These are phyloP conservation scores for Acleris emargana DNA, from an alignment of 2,888 invertebrate genomes.

Conservation along the genomic window DNA sequence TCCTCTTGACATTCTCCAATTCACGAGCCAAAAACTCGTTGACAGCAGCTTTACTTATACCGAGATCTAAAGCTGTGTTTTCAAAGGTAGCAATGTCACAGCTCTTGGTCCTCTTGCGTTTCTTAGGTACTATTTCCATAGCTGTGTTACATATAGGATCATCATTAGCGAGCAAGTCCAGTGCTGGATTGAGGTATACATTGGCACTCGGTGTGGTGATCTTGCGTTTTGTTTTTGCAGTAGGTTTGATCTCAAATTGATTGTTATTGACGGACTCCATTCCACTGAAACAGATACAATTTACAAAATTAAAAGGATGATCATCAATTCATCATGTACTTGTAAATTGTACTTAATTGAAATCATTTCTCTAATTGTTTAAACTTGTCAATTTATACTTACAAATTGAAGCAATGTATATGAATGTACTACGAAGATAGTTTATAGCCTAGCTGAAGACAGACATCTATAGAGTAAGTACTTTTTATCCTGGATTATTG, in stretches of 20 bases:
- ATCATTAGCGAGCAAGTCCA: conserved; percentile 75
- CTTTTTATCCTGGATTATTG: too few species aligned
- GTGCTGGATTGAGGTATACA: conserved; percentile 73
- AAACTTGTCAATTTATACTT: too few species aligned
- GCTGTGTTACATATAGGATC: conserved; percentile 78
- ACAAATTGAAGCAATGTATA: too few species aligned
- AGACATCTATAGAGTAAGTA: too few species aligned
- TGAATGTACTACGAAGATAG: too few species aligned
- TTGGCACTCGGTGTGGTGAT: conserved; percentile 63
- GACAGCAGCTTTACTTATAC: conserved; percentile 62
- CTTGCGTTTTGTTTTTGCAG: conserved; percentile 68
- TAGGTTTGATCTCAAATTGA: conserved; percentile 72
- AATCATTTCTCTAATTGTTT: too few species aligned
- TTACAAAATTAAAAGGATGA: too few species aligned
- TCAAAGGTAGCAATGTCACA: conserved; percentile 71
- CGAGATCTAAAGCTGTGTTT: conserved; percentile 72
- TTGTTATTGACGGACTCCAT: conserved; percentile 76
- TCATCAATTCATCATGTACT: too few species aligned
- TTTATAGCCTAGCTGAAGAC: too few species aligned
- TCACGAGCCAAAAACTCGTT: conserved; percentile 71
- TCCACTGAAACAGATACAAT: conserved; percentile 40
- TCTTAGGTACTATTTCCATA: conserved; percentile 78
- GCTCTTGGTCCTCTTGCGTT: conserved; percentile 69
- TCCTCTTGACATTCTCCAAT: conserved; percentile 72
- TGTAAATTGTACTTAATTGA: too few species aligned